Evolutionary conservation across 2,113 vertebrate species (phyloP), one percentile per base, ranked within the genome.

Genomic region (Leiothrix lutea): DNA sequence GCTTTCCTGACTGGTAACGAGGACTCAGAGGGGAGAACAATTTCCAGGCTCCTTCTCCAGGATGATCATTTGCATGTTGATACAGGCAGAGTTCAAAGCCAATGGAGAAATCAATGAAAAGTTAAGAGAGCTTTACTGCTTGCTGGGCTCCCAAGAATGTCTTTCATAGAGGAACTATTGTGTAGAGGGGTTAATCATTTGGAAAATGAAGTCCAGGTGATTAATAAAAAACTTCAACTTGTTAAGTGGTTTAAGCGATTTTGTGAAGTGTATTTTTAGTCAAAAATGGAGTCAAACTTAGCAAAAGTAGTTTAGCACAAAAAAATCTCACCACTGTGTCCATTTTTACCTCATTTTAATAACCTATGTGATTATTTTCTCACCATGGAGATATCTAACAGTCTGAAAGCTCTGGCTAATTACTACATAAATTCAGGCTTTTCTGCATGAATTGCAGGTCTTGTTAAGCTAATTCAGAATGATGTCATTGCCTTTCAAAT

Each of bases 371-470:
- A 86, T 93, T 93, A 58, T 90, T 92, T 89, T 95, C 64, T 91
- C 0, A 0, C 74, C 47, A 44, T 11, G 3, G 56, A 77, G 79
- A 31, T 88, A 82, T 6, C 61, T 74, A 64, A 44, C 36, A 24
- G 25, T 78, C 83, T 61, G n/a, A 86, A 80, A 91, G 56, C 50
- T 92, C 87, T 87, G 50, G 29, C 66, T 95, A 94, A 82, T 95
- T 89, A 50, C 73, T 91, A 66, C 73, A 69, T 85, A 79, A 69
- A 87, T 84, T 94, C 61, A 70, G 58, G 47, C 33, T 91, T 94
- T 85, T 90, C 67, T 88, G 6, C 86, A 48, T 62, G 60, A 90
- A 80, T 86, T 93, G 67, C 31, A 64, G 65, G 51, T 62, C 71
- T 78, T 80, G 20, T 78, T 92, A 90, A 72, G 26, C 81, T 93